Percentiles rank a stretch among this genome's conserved stretches.
phyloP scores from a whole-genome alignment of 2,113 vertebrate genomes.

The Todiramphus saurophagus region DNA sequence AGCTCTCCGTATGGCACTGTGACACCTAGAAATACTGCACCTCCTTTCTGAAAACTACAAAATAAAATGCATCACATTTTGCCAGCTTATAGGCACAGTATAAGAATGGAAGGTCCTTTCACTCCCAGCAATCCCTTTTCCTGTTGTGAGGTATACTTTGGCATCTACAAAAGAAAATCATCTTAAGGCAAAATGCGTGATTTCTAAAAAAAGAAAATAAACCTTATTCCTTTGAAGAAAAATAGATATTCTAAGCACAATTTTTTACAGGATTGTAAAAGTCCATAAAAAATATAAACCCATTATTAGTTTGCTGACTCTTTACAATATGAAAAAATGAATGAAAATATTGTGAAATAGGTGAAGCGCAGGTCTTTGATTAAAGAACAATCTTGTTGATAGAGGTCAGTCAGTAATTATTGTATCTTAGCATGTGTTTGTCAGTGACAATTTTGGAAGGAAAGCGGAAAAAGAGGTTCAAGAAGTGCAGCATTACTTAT shows the following conservation, averaged over 20 bases:
- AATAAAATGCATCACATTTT: background rate
- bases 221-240: conserved; percentile 22
- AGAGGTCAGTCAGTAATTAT: background rate
- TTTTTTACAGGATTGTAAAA: conserved; percentile 2
- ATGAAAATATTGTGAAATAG: background rate
- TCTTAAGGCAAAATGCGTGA: conserved; percentile 67
- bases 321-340: background rate
- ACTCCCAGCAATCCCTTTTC: background rate
- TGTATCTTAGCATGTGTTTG: background rate
- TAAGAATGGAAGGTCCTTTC: background rate
- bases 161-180: conserved; percentile 18
- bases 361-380: background rate
- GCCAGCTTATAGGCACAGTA: background rate
- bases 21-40: background rate
- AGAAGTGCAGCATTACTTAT: background rate
- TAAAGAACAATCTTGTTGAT: background rate
- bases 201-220: background rate
- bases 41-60: background rate
- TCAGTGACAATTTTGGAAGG: background rate
- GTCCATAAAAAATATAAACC: conserved; percentile 32
- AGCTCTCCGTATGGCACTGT: background rate
- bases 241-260: conserved; percentile 12
- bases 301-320: background rate
- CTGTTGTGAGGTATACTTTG: conserved; percentile 56
- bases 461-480: background rate